phyloP scores from a whole-genome alignment of 2,888 invertebrate species.

The Trachelus tabidus region DNA sequence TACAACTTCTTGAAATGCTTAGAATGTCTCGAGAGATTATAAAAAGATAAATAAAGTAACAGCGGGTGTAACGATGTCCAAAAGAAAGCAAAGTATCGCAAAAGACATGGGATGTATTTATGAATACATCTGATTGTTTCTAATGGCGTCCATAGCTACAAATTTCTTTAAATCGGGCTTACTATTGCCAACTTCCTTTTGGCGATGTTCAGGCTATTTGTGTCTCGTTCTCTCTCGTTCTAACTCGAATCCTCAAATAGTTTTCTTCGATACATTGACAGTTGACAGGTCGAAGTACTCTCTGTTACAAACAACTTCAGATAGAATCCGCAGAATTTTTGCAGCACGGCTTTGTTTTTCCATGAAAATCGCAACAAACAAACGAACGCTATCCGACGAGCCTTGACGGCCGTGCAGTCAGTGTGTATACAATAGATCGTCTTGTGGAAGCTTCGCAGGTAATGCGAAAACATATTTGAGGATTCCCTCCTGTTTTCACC shows the following conservation, averaged over 20 bases:
- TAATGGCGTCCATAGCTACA: background rate
- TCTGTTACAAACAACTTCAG: background rate
- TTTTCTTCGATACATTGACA: background rate
- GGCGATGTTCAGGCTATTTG: background rate
- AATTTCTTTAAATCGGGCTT: background rate
- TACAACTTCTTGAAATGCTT: no score
- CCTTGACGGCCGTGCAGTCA: background rate
- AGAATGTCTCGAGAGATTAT: background rate
- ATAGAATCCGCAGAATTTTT: slow-evolving; percentile 14
- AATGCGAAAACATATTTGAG: background rate
- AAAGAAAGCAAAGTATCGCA: background rate
- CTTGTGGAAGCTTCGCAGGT: slow-evolving; percentile 11
- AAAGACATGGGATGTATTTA: background rate
- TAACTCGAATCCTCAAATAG: background rate
- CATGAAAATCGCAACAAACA: slow-evolving; percentile 28
- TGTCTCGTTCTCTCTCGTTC: background rate
- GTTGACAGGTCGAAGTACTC: background rate
- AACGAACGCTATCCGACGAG: slow-evolving; percentile 8
- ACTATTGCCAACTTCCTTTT: background rate
- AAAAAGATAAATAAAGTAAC: background rate
- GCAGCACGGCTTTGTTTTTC: slow-evolving; percentile 36
- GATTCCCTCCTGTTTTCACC: slow-evolving; percentile 13
- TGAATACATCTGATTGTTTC: background rate
- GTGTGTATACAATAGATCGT: background rate
- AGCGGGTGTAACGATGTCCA: background rate